phyloP scores from a whole-genome alignment of 2,888 invertebrate species.

The Dynastes tityus region DNA sequence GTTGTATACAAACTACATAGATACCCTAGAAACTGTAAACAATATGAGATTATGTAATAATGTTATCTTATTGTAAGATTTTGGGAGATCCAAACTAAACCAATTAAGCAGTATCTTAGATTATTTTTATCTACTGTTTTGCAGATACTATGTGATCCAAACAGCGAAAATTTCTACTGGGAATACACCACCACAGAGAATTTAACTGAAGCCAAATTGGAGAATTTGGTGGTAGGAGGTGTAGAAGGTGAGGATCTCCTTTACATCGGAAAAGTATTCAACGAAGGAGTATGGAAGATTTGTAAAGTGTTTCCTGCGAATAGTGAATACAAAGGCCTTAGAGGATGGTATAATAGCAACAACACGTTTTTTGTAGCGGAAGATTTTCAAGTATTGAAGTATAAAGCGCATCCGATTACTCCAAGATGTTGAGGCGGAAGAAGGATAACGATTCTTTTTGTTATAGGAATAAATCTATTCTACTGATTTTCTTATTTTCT shows the following conservation, averaged over 20 bases:
- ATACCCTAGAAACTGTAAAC: no score
- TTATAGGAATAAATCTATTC: no score
- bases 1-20: no score
- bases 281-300: slow-evolving; percentile 16
- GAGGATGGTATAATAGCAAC: background rate
- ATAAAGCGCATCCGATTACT: background rate
- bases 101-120: no score
- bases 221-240: slow-evolving; percentile 5
- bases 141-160: background rate
- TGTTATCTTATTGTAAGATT: no score
- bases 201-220: background rate
- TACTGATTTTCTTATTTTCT: no score
- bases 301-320: slow-evolving; percentile 17
- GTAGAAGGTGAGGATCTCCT: background rate
- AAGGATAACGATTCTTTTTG: background rate
- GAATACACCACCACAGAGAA: background rate
- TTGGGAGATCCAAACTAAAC: no score
- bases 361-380: background rate
- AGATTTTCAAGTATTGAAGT: background rate
- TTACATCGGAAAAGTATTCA: slow-evolving; percentile 20
- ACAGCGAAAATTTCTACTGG: background rate
- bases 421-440: background rate
- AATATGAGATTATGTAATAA: no score
- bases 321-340: background rate
- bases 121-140: background rate